These are phyloP conservation scores for Rhodinocichla rosea DNA, from an alignment of 2,113 vertebrate species.

Conservation along the genomic window DNA sequence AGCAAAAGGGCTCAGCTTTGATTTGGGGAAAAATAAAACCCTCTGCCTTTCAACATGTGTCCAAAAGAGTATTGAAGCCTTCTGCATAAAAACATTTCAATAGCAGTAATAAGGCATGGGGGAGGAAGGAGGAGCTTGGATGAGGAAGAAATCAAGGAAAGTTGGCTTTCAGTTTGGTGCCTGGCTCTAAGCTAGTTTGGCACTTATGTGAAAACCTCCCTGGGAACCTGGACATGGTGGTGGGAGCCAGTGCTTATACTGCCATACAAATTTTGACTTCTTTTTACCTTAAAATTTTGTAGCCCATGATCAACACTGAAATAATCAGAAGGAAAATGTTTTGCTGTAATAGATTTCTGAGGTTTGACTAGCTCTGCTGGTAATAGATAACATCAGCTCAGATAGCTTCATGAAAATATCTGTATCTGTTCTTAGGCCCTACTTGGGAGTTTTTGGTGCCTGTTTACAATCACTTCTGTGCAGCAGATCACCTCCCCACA, in stretches of 20 bases:
- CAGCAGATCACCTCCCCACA: not conserved
- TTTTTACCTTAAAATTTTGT: not conserved
- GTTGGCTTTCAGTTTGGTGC: not conserved
- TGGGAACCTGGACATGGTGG: not conserved
- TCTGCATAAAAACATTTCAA: not conserved
- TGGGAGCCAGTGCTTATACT: not conserved
- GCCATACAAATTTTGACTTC: not conserved
- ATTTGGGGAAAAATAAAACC: not conserved
- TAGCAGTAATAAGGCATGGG: not conserved
- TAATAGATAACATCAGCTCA: not conserved
- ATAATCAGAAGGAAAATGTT: not conserved
- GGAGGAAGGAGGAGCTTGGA: not conserved
- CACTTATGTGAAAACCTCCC: not conserved
- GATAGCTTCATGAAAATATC: not conserved
- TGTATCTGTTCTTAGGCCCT: not conserved
- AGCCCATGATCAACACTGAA: not conserved
- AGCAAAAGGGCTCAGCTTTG: not conserved
- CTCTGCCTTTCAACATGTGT: not conserved
- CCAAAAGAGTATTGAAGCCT: not conserved
- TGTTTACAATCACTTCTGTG: not conserved
- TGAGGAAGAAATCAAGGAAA: not conserved
- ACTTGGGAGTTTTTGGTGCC: not conserved
- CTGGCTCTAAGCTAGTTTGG: not conserved
- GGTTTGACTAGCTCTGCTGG: not conserved
- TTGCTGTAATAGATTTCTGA: not conserved